A percentile compares a stretch with the other conserved stretches of the same genome.
Conservation (phyloP, 2,888 invertebrate genomes). For the Dynastes hyllus region DNA sequence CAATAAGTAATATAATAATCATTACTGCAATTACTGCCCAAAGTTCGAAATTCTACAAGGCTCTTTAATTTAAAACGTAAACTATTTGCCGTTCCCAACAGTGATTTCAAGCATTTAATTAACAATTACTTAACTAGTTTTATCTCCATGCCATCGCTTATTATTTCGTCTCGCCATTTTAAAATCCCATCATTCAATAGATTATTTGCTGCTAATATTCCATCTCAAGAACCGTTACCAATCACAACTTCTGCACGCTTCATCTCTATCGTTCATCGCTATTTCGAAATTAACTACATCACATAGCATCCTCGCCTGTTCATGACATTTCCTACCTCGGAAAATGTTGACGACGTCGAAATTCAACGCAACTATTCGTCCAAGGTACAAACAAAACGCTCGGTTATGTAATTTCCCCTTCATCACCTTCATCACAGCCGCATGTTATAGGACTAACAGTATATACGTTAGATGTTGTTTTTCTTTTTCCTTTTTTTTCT, state of each 20-base stretch:
- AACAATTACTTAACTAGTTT: too few species aligned
- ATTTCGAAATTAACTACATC: neutral
- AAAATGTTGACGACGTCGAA: neutral
- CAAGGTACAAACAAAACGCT: constrained; percentile 20
- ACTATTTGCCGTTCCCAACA: too few species aligned
- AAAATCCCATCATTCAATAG: neutral
- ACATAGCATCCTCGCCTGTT: neutral
- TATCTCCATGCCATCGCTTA: neutral
- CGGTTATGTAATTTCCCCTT: constrained; percentile 7
- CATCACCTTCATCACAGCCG: neutral
- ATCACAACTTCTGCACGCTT: constrained; percentile 3
- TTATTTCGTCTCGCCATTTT: neutral
- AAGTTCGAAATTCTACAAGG: too few species aligned
- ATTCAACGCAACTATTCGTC: neutral
- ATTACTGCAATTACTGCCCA: too few species aligned
- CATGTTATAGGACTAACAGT: too few species aligned
- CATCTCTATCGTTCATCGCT: constrained; percentile 1
- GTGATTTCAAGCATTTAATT: too few species aligned
- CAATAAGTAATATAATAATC: too few species aligned
- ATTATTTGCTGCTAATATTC: neutral
- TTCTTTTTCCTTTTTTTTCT: neutral
- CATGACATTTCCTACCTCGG: neutral
- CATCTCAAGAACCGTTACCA: constrained; percentile 11
- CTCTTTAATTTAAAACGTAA: too few species aligned
- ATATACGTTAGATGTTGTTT: neutral